Conservation (phyloP, 2,888 invertebrate genomes). For the Nephrotoma guestfalica region DNA sequence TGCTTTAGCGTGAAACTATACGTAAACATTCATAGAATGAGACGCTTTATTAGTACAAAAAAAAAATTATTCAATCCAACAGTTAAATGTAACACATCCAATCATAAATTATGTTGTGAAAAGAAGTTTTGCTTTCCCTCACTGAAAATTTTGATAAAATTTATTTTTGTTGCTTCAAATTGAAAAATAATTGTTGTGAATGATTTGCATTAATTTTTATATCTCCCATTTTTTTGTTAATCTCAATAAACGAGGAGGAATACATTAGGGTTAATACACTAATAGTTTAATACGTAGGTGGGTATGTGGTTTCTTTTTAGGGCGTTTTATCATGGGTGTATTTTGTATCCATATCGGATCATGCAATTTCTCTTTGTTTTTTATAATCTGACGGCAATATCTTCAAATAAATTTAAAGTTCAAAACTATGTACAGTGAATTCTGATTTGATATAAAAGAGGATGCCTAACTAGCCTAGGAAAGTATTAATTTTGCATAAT, state of each 20-base stretch:
- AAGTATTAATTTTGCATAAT: neutral
- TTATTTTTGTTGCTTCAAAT: no score
- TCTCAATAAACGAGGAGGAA: neutral
- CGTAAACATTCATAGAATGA: no score
- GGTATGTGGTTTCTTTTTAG: neutral
- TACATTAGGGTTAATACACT: neutral
- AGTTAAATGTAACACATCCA: no score
- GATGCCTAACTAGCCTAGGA: neutral
- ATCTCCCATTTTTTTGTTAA: neutral
- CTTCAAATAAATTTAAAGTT: neutral
- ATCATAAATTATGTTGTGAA: no score
- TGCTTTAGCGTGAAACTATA: no score
- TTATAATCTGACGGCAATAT: neutral
- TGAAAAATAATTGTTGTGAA: neutral
- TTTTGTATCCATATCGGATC: neutral
- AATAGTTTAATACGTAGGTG: neutral
- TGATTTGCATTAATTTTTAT: neutral
- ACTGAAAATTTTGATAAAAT: no score
- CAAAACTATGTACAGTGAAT: neutral
- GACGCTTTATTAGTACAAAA: no score
- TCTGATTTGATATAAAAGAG: neutral
- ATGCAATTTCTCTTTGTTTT: neutral
- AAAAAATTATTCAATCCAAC: no score
- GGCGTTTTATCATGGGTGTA: neutral
- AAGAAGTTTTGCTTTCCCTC: no score